phyloP scores from a whole-genome alignment of 2,113 vertebrate genomes.

The Gymnorhina tibicen region DNA sequence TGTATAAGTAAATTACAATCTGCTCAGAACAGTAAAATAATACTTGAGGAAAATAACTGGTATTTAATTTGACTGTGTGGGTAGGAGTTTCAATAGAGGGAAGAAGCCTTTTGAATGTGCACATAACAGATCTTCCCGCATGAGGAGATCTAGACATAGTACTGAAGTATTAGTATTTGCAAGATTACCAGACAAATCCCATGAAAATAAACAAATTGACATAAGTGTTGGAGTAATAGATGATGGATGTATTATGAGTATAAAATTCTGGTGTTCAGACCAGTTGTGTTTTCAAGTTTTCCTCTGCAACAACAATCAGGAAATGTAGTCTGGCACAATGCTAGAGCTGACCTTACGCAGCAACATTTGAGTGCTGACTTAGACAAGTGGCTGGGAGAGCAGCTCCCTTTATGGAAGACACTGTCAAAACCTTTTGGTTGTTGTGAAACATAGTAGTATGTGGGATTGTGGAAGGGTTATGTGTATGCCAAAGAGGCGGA shows the following conservation, averaged over 20 bases:
- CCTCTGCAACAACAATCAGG: neutral
- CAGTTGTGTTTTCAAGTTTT: neutral
- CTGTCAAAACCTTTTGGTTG: neutral
- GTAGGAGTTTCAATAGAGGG: neutral
- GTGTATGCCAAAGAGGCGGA: neutral
- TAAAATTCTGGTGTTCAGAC: neutral
- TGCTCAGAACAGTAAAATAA: neutral
- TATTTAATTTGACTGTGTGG: neutral
- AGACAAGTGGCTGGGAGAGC: neutral
- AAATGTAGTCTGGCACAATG: neutral
- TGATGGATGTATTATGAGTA: neutral
- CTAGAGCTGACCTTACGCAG: neutral
- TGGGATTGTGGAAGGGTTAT: accelerated
- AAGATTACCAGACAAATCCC: neutral
- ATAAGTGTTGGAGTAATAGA: neutral
- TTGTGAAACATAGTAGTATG: neutral
- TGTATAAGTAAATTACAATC: neutral
- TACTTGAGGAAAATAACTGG: neutral
- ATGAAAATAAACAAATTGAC: neutral
- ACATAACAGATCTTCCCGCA: neutral
- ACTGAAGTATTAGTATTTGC: neutral
- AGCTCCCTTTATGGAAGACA: neutral
- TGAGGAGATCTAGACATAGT: neutral
- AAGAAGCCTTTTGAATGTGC: neutral
- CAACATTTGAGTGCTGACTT: neutral